These are phyloP conservation scores for Scaptomyza polygonia DNA, from an alignment of 2,888 invertebrate species.

Conservation along the genomic window DNA sequence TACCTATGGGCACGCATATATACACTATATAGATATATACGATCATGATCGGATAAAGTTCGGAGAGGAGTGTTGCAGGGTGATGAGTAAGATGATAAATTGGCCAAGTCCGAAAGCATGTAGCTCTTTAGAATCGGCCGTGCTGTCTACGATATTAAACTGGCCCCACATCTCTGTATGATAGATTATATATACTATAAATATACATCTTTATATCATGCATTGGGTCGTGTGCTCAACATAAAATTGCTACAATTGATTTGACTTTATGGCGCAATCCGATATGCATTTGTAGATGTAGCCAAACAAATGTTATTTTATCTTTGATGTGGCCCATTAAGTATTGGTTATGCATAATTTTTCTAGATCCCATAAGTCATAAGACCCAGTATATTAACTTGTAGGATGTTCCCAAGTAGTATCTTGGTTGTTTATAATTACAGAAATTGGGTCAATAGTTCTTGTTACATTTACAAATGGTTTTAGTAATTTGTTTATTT, in stretches of 20 bases:
- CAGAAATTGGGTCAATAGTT: slow-evolving; percentile 45
- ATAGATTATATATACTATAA: neutral
- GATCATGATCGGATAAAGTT: slow-evolving; percentile 7
- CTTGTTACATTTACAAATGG: slow-evolving; percentile 35
- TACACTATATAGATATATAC: neutral
- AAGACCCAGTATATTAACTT: slow-evolving; percentile 5
- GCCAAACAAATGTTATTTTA: slow-evolving; percentile 23
- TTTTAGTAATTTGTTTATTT: slow-evolving; percentile 11
- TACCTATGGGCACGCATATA: slow-evolving; percentile 54
- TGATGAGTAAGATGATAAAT: slow-evolving; percentile 29
- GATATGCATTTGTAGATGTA: slow-evolving; percentile 21
- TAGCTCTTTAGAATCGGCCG: slow-evolving; percentile 24
- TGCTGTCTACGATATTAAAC: slow-evolving; percentile 47
- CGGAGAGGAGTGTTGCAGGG: neutral
- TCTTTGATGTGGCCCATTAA: slow-evolving; percentile 58
- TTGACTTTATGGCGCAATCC: slow-evolving; percentile 54
- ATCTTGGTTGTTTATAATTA: slow-evolving; percentile 28
- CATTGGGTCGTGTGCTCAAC: slow-evolving; percentile 25
- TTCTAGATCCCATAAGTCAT: neutral
- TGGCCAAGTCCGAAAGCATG: slow-evolving; percentile 21
- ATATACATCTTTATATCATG: slow-evolving; percentile 1
- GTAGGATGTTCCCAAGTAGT: neutral
- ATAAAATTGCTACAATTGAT: slow-evolving; percentile 48
- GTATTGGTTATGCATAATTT: slow-evolving; percentile 17
- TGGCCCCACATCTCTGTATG: neutral